Evolutionary conservation across 30 jellyfish, hydroid and myxozoan genomes (phyloP).

Genomic region (Nemopilema nomurai): DNA sequence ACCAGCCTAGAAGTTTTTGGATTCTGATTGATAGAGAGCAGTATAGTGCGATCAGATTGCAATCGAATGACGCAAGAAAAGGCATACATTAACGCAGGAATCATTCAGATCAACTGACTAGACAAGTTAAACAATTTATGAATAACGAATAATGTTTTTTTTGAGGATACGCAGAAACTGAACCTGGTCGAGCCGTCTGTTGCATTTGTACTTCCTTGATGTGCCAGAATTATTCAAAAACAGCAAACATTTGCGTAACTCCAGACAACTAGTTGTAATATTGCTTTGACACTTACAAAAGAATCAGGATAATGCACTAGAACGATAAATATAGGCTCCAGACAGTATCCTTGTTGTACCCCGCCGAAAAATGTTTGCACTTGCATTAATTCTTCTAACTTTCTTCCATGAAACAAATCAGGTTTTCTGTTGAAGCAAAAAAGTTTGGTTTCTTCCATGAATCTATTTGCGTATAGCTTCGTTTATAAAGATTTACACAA

Average conservation of each 20-base stretch:
- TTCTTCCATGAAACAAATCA: no score
- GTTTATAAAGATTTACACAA: no score
- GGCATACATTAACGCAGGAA: no score
- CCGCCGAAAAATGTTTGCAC: background rate
- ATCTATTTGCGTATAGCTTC: no score
- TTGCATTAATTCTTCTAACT: background rate
- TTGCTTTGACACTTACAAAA: background rate
- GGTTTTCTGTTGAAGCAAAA: no score
- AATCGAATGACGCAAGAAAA: no score
- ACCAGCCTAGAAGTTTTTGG: no score
- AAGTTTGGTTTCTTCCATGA: no score
- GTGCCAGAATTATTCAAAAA: background rate
- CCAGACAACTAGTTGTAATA: background rate
- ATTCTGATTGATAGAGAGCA: no score
- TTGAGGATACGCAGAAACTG: background rate
- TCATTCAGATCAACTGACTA: background rate
- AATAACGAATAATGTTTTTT: background rate
- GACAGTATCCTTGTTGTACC: background rate
- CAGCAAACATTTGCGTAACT: background rate
- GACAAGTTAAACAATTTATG: background rate
- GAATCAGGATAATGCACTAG: background rate
- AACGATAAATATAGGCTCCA: background rate
- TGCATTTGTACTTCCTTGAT: background rate
- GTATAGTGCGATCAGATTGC: no score
- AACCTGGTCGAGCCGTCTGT: background rate